Conservation (phyloP, 2,888 invertebrate genomes). For the Oscheius onirici region DNA sequence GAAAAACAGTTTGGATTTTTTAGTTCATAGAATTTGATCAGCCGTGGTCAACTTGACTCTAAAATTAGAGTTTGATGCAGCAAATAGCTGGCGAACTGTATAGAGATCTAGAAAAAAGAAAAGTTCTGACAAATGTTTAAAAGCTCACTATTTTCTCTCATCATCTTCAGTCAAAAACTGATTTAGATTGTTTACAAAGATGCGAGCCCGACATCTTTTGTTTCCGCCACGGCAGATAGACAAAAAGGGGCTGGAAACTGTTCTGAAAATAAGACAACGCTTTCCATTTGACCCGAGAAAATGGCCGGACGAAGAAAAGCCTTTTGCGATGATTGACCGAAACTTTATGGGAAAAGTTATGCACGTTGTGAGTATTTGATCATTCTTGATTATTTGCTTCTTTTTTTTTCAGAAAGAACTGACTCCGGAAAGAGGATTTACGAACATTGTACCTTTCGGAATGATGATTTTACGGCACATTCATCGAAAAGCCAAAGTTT, state of each 20-base stretch:
- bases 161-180: too few species aligned
- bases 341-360: conserved; percentile 28
- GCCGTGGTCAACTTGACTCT: too few species aligned
- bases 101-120: too few species aligned
- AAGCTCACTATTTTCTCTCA: too few species aligned
- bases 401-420: conserved; percentile 23
- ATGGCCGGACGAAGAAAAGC: conserved; percentile 25
- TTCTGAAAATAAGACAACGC: conserved; percentile 8
- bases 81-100: too few species aligned
- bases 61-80: too few species aligned
- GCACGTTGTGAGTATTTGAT: neutral
- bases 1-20: too few species aligned
- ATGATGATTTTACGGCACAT: conserved; percentile 11
- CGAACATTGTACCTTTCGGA: conserved; percentile 10
- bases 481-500: neutral
- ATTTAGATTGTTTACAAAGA: too few species aligned
- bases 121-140: too few species aligned
- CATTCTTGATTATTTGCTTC: neutral
- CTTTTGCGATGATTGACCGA: conserved; percentile 30
- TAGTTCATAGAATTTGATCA: too few species aligned
- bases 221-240: too few species aligned
- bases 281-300: conserved; percentile 12
- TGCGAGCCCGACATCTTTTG: too few species aligned
- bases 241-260: neutral
- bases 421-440: conserved; percentile 20